Conservation (phyloP, 2,888 invertebrate species). For the Yponomeuta cagnagella region DNA sequence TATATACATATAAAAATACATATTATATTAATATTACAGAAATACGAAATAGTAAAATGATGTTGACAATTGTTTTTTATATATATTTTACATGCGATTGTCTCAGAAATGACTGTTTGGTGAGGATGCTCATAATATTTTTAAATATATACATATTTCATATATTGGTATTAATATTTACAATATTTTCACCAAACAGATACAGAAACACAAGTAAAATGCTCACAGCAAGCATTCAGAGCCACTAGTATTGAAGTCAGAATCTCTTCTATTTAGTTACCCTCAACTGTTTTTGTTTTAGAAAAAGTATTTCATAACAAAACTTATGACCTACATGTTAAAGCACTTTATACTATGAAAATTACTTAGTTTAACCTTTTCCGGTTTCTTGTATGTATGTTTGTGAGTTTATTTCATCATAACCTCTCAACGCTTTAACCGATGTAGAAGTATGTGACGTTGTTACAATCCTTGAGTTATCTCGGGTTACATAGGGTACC, state of each 20-base stretch:
- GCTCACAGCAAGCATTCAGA: not conserved
- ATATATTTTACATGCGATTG: slow-evolving; percentile 54
- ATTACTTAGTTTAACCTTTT: too few relatives aligned
- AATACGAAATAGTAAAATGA: slow-evolving; percentile 33
- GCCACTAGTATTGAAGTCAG: not conserved
- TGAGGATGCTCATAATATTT: slow-evolving; percentile 69
- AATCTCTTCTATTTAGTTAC: too few relatives aligned
- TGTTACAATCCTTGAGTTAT: too few relatives aligned
- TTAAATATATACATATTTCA: slow-evolving; percentile 58
- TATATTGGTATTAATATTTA: slow-evolving; percentile 41
- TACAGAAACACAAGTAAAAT: not conserved
- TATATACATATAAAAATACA: slow-evolving; percentile 35
- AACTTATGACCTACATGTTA: too few relatives aligned
- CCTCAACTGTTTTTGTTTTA: too few relatives aligned
- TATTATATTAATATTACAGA: slow-evolving; percentile 17
- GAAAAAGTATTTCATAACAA: too few relatives aligned
- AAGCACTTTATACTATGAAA: too few relatives aligned
- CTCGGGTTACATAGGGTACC: too few relatives aligned
- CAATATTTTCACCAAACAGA: not conserved
- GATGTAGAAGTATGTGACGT: too few relatives aligned
- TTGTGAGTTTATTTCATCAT: too few relatives aligned
- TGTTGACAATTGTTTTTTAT: slow-evolving; percentile 70
- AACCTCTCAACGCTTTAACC: too few relatives aligned
- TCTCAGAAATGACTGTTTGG: slow-evolving; percentile 62
- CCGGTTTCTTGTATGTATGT: too few relatives aligned